A percentile compares a stretch with the other conserved stretches of the same genome.
Conservation (phyloP, 2,888 invertebrate genomes). For the Mystacides longicornis region DNA sequence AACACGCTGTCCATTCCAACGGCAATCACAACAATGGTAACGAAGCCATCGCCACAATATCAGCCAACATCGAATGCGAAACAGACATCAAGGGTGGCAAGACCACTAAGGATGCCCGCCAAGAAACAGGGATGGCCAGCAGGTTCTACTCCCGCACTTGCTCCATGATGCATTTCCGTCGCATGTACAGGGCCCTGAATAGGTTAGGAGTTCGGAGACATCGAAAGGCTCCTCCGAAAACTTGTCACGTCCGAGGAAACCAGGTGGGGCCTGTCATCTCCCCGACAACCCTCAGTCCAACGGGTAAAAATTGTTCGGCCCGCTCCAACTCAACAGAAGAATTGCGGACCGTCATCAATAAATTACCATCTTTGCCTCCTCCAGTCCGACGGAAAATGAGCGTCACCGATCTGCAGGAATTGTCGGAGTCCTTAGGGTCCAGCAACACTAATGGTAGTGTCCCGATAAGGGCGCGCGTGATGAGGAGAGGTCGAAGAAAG, state of each 20-base stretch:
- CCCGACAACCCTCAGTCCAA: conserved; percentile 20
- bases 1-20: conserved; percentile 16
- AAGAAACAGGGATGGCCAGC: conserved; percentile 3
- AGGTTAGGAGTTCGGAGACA: conserved; percentile 16
- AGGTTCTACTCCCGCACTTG: conserved; percentile 24
- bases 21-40: conserved; percentile 16
- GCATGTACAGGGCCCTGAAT: conserved; percentile 19
- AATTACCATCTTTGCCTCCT: conserved; percentile 40
- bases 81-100: conserved; percentile 11
- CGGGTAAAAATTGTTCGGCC: conserved; percentile 18
- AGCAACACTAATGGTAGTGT: conserved; percentile 22
- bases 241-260: conserved; percentile 31
- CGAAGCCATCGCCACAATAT: conserved; percentile 25
- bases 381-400: conserved; percentile 43
- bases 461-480: conserved; percentile 28
- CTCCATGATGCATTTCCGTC: conserved; percentile 37
- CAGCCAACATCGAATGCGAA: conserved; percentile 19
- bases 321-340: conserved; percentile 6
- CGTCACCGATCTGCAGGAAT: conserved; percentile 45
- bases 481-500: conserved; percentile 37
- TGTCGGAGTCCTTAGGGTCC: conserved; percentile 48
- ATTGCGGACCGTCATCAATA: conserved; percentile 18
- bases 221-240: conserved; percentile 19
- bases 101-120: conserved; percentile 29
- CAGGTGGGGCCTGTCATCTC: conserved; percentile 35